Conservation (phyloP, 2,888 invertebrate genomes). For the Eupithecia insigniata region DNA sequence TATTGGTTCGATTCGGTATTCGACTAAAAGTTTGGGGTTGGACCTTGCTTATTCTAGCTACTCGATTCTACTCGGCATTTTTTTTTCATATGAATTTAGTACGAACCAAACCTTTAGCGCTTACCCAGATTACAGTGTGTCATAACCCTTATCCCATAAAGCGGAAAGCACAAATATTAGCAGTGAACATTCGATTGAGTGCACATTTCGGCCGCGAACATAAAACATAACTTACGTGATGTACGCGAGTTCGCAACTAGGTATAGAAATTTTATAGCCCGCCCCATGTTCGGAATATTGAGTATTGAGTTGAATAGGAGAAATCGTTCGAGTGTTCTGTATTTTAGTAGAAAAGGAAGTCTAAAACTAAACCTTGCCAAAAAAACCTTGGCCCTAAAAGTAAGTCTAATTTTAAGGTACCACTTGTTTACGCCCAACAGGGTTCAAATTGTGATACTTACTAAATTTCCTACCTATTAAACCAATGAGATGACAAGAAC, state of each 20-base stretch:
- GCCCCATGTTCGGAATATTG: conserved; percentile 61
- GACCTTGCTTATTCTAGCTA: too few species aligned
- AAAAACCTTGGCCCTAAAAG: too few species aligned
- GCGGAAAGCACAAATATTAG: conserved; percentile 41
- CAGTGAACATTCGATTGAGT: conserved; percentile 49
- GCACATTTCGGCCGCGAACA: conserved; percentile 63
- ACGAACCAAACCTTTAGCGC: neutral
- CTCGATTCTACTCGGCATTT: too few species aligned
- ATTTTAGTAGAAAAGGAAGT: neutral
- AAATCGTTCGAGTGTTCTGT: neutral
- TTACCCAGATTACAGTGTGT: neutral
- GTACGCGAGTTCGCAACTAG: conserved; percentile 60
- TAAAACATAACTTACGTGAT: conserved; percentile 75
- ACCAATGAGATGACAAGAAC: too few species aligned
- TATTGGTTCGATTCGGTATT: too few species aligned
- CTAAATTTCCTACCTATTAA: too few species aligned
- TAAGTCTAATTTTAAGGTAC: too few species aligned
- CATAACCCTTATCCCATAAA: conserved; percentile 8
- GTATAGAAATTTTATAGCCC: conserved; percentile 67
- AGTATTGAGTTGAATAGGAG: conserved; percentile 53
- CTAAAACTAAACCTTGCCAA: neutral
- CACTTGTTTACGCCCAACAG: too few species aligned
- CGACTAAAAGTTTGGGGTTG: too few species aligned
- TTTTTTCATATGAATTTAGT: too few species aligned
- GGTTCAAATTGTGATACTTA: too few species aligned